A percentile compares a stretch with the other conserved stretches of the same genome.
Evolutionary conservation across 2,797 vertebrate genomes (phyloP).

Genomic region (Melanotaenia parkinsoni): DNA sequence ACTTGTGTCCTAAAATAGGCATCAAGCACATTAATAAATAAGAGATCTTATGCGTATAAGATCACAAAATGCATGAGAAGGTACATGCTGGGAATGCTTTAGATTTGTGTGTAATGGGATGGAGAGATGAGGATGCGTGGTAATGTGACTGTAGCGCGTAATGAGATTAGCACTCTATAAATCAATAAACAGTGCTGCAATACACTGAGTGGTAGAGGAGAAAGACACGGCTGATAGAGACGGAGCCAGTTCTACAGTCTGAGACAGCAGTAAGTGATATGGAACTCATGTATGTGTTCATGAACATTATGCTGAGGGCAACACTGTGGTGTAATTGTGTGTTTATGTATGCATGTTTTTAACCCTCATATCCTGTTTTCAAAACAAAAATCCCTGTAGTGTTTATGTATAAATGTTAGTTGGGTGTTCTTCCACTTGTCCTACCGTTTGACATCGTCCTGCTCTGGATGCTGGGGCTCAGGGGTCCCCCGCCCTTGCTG

Average conservation of each 20-base stretch:
- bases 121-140: constrained; percentile 53
- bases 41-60: constrained; percentile 51
- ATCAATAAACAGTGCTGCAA: constrained; percentile 73
- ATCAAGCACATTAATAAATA: constrained; percentile 52
- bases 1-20: constrained; percentile 52
- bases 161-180: constrained; percentile 75
- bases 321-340: neutral
- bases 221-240: constrained; percentile 38
- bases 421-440: constrained; percentile 4
- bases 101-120: constrained; percentile 55
- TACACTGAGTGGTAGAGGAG: constrained; percentile 48
- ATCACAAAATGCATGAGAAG: constrained; percentile 56
- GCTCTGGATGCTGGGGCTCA: constrained; percentile 99
- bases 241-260: constrained; percentile 1
- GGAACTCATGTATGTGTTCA: constrained; percentile 5
- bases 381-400: constrained; percentile 38
- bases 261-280: constrained; percentile 13
- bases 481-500: constrained; percentile 91
- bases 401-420: constrained; percentile 38
- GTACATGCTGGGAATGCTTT: constrained; percentile 33
- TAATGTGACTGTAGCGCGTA: constrained; percentile 72
- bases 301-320: neutral
- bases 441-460: constrained; percentile 96
- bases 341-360: neutral
- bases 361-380: constrained; percentile 32